Evolutionary conservation across 1,140 invertebrate genomes (phyloP).

Genomic region (Brachionus rotundiformis): DNA sequence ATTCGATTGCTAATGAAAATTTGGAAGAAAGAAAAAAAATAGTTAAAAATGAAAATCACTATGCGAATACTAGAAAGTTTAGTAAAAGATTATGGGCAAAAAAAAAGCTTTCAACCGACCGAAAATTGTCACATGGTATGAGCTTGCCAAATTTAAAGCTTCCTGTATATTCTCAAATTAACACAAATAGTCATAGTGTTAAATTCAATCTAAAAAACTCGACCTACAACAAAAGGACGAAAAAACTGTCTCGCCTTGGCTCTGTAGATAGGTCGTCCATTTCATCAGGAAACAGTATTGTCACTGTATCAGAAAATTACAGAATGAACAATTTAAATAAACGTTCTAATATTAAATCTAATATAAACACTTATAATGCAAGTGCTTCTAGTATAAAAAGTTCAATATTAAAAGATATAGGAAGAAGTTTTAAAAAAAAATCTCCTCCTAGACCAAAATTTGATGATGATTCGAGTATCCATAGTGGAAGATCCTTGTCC

Average conservation of each 20-base stretch:
- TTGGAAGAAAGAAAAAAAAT: not conserved
- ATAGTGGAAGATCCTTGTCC: not conserved
- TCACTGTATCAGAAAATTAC: not conserved
- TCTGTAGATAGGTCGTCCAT: slow-evolving; percentile 23
- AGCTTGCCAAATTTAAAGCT: slow-evolving; percentile 21
- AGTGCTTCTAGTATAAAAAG: not conserved
- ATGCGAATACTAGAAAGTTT: not conserved
- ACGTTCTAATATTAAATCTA: not conserved
- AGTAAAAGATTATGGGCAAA: not conserved
- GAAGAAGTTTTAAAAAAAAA: not conserved
- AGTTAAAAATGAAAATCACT: not conserved
- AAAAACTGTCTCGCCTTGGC: not conserved
- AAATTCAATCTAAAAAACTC: slow-evolving; percentile 10
- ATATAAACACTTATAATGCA: not conserved
- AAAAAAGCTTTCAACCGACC: not conserved
- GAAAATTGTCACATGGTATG: not conserved
- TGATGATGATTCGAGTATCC: slow-evolving; percentile 29
- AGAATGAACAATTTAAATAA: not conserved
- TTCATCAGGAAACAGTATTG: not conserved
- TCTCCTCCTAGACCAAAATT: not conserved
- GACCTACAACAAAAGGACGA: not conserved
- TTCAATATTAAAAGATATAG: not conserved
- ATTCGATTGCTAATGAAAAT: not conserved
- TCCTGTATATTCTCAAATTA: not conserved
- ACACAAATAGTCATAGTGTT: not conserved